A percentile compares a stretch with the other conserved stretches of the same genome.
Evolutionary conservation across 2,797 vertebrate species (phyloP).

Genomic region (Oreortyx pictus): DNA sequence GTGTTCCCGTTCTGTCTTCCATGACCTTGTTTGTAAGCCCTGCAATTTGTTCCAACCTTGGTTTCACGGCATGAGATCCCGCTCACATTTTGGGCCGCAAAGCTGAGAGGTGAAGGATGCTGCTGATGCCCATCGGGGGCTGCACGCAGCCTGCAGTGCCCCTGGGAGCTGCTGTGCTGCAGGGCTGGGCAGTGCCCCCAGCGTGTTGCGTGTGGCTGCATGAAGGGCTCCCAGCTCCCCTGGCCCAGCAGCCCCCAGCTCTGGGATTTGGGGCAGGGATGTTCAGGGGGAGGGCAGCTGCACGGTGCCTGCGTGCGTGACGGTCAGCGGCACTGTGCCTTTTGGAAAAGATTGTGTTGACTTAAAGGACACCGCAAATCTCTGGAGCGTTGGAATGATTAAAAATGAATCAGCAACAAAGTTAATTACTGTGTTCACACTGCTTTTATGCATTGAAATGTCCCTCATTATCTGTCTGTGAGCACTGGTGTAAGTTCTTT

Average conservation of each 20-base stretch:
- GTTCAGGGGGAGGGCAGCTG: not conserved
- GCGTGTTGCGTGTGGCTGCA: too few relatives aligned
- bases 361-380: constrained; percentile 55
- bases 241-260: accelerated
- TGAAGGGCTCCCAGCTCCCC: not conserved
- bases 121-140: not conserved
- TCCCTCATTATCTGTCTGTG: constrained; percentile 61
- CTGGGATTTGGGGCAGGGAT: not conserved
- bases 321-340: not conserved
- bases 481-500: constrained; percentile 51
- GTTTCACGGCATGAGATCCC: not conserved
- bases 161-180: not conserved
- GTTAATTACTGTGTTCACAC: constrained; percentile 63
- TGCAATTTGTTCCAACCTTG: not conserved
- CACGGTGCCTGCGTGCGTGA: accelerated
- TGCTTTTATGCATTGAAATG: constrained; percentile 64
- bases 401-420: constrained; percentile 69
- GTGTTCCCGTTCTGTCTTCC: not conserved
- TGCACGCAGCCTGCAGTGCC: not conserved
- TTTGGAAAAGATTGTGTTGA: constrained; percentile 32
- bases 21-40: not conserved
- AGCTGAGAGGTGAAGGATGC: accelerated
- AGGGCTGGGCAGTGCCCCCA: not conserved
- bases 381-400: constrained; percentile 64
- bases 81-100: not conserved